These are phyloP conservation scores for Yponomeuta cagnagella DNA, from an alignment of 2,888 invertebrate genomes.

Conservation along the genomic window DNA sequence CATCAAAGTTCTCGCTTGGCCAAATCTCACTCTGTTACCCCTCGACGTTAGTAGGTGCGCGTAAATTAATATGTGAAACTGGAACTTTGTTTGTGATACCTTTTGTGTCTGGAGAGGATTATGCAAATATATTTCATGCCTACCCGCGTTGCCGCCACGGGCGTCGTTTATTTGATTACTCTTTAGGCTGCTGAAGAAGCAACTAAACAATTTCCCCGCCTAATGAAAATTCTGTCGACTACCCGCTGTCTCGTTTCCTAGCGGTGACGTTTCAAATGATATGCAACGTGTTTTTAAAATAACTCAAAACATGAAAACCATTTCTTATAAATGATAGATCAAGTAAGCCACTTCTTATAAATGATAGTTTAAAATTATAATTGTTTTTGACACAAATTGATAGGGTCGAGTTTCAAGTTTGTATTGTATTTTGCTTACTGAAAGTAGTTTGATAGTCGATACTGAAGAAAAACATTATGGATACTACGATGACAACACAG, in stretches of 20 bases:
- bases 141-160: background rate
- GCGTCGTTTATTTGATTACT: constrained; percentile 15
- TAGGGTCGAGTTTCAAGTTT: too few relatives aligned
- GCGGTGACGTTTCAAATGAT: background rate
- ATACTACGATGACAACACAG: too few relatives aligned
- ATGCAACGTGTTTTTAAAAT: background rate
- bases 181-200: constrained; percentile 11
- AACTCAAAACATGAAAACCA: background rate
- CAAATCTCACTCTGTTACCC: background rate
- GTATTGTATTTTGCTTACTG: too few relatives aligned
- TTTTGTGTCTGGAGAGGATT: constrained; percentile 9
- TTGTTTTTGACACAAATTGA: too few relatives aligned
- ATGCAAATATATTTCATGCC: constrained; percentile 15
- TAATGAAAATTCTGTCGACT: constrained; percentile 8
- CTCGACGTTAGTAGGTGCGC: background rate
- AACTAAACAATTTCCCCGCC: background rate
- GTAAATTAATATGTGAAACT: constrained; percentile 13
- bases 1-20: background rate
- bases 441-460: too few relatives aligned
- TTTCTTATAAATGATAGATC: too few relatives aligned
- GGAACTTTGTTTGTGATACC: constrained; percentile 16
- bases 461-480: too few relatives aligned
- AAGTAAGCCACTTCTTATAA: too few relatives aligned
- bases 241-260: background rate
- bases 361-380: too few relatives aligned